A percentile compares a stretch with the other conserved stretches of the same genome.
These are phyloP conservation scores for Megalonaias nervosa DNA, from an alignment of 1,140 invertebrate genomes.

Conservation along the genomic window DNA sequence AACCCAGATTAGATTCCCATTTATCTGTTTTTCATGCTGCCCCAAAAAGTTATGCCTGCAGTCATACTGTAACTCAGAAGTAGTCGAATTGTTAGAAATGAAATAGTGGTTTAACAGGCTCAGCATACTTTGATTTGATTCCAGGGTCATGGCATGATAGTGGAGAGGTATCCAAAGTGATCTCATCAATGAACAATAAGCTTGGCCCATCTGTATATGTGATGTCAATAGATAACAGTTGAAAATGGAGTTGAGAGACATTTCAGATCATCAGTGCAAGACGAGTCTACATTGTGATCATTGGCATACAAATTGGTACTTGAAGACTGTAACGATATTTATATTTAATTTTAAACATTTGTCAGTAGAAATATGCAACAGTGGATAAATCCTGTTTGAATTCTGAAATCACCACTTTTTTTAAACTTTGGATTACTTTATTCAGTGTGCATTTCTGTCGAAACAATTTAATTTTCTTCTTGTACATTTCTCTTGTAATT, in stretches of 20 bases:
- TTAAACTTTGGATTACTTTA: no score
- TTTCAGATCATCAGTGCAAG: not conserved
- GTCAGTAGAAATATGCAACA: not conserved
- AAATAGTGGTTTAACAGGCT: not conserved
- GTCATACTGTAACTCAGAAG: not conserved
- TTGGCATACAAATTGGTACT: not conserved
- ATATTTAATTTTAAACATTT: not conserved
- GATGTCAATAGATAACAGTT: not conserved
- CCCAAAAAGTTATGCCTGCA: not conserved
- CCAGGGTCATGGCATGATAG: constrained; percentile 95
- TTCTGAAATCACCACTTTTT: not conserved
- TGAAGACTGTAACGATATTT: not conserved
- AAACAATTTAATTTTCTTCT: no score
- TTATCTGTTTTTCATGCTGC: no score
- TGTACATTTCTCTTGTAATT: no score
- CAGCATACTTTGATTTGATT: constrained; percentile 63
- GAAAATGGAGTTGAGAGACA: not conserved
- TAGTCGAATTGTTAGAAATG: not conserved
- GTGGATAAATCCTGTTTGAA: not conserved
- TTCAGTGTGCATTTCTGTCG: no score
- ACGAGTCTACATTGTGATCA: not conserved
- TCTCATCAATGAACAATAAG: not conserved
- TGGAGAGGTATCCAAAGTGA: constrained; percentile 88
- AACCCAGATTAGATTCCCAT: no score
- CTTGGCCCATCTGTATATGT: constrained; percentile 10